Percentiles rank a stretch among this genome's conserved stretches.
phyloP scores from a whole-genome alignment of 2,113 vertebrate species.

The Ploceus nigricollis region DNA sequence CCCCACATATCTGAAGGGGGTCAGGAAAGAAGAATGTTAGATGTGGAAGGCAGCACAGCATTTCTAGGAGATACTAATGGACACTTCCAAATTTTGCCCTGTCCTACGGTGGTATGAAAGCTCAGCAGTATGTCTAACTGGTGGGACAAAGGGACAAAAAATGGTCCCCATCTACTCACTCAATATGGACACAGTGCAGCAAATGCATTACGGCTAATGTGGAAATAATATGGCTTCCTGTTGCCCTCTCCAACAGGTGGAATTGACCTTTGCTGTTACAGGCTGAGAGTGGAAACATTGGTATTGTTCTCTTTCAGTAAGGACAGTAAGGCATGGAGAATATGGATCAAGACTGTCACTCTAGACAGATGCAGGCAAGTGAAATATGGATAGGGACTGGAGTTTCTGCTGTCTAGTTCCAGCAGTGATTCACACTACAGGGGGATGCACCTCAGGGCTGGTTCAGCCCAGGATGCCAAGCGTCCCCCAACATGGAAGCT shows the following conservation, averaged over 20 bases:
- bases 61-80: not conserved
- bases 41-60: not conserved
- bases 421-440: not conserved
- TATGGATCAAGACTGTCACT: not conserved
- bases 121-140: not conserved
- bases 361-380: not conserved
- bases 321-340: not conserved
- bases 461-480: not conserved
- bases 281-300: not conserved
- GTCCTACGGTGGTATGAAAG: not conserved
- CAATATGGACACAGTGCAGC: not conserved
- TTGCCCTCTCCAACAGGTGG: not conserved
- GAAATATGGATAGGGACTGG: not conserved
- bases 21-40: not conserved
- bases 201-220: not conserved
- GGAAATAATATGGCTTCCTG: not conserved
- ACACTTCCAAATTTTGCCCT: not conserved
- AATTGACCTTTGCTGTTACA: not conserved
- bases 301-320: not conserved
- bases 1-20: not conserved
- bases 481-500: fast-evolving
- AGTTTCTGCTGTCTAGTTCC: not conserved
- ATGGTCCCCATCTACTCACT: not conserved
- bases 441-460: not conserved
- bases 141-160: not conserved